These are phyloP conservation scores for Gryon sp. DNA, from an alignment of 1,140 invertebrate species.

Conservation along the genomic window DNA sequence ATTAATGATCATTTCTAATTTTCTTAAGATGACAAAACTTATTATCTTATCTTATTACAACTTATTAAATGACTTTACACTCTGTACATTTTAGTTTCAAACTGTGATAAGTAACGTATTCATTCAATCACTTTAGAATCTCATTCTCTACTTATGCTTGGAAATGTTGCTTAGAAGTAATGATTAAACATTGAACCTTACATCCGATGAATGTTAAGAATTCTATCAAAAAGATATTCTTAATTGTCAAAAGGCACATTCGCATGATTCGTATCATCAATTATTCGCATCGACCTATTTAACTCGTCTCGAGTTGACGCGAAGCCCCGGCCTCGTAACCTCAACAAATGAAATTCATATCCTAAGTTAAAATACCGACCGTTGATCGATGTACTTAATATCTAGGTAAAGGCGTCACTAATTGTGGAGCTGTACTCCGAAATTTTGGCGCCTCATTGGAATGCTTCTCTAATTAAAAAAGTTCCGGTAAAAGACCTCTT, in stretches of 20 bases:
- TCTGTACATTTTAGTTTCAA: too few relatives aligned
- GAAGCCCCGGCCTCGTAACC: slow-evolving; percentile 42
- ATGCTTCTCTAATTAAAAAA: slow-evolving; percentile 36
- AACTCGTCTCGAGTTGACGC: slow-evolving; percentile 37
- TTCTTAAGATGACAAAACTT: too few relatives aligned
- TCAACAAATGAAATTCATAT: slow-evolving; percentile 40
- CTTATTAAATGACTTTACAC: too few relatives aligned
- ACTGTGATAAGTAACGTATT: too few relatives aligned
- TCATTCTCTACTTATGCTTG: too few relatives aligned
- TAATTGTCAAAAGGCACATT: slow-evolving; percentile 14
- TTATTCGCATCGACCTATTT: slow-evolving; percentile 43
- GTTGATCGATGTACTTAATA: slow-evolving; percentile 46
- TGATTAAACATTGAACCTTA: too few relatives aligned
- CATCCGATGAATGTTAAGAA: too few relatives aligned
- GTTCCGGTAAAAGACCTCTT: neutral
- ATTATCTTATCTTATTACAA: too few relatives aligned
- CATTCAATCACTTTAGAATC: too few relatives aligned
- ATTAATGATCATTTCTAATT: too few relatives aligned
- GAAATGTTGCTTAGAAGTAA: too few relatives aligned
- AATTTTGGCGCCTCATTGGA: slow-evolving; percentile 20
- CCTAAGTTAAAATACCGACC: slow-evolving; percentile 47
- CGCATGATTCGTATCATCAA: slow-evolving; percentile 25
- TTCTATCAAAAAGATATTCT: too few relatives aligned
- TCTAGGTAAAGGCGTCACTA: slow-evolving; percentile 22
- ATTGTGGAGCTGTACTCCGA: neutral